Evolutionary conservation across 2,888 invertebrate species (phyloP).

Genomic region (Melinaea marsaeus): DNA sequence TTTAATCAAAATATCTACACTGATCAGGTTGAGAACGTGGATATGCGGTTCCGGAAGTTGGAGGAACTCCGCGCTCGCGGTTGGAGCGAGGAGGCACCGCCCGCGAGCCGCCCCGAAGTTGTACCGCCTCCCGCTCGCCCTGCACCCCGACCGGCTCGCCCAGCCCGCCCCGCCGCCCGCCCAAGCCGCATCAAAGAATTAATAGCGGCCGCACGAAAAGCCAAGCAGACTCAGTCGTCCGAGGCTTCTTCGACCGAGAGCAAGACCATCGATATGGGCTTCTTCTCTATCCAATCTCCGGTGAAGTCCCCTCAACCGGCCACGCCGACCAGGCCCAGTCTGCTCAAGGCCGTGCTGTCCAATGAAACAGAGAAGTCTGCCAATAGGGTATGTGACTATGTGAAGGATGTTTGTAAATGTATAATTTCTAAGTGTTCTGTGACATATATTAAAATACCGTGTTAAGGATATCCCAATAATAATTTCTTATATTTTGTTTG

Average conservation of each 20-base stretch:
- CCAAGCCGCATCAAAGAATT: conserved; percentile 56
- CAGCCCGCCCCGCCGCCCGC: conserved; percentile 31
- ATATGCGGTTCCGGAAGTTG: conserved; percentile 77
- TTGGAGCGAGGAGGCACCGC: conserved; percentile 72
- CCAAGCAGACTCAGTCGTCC: conserved; percentile 46
- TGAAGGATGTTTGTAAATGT: too few relatives aligned
- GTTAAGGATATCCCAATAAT: too few relatives aligned
- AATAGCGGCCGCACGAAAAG: conserved; percentile 66
- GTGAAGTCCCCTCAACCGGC: conserved; percentile 41
- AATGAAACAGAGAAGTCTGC: conserved; percentile 64
- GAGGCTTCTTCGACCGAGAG: conserved; percentile 18
- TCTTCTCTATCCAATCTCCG: conserved; percentile 66
- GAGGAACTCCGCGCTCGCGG: conserved; percentile 60
- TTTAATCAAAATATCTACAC: too few relatives aligned
- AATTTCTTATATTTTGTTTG: too few relatives aligned
- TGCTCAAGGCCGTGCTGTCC: conserved; percentile 60
- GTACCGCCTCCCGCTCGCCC: not conserved
- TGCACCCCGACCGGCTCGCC: conserved; percentile 35
- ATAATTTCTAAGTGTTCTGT: too few relatives aligned
- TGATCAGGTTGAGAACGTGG: conserved; percentile 79
- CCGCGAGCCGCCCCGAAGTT: conserved; percentile 20
- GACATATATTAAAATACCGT: too few relatives aligned
- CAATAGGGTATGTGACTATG: conserved; percentile 44
- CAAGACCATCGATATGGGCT: conserved; percentile 68
- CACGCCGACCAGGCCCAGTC: conserved; percentile 31